Evolutionary conservation across 2,888 invertebrate genomes (phyloP).

Genomic region (Agriopis aurantiaria): DNA sequence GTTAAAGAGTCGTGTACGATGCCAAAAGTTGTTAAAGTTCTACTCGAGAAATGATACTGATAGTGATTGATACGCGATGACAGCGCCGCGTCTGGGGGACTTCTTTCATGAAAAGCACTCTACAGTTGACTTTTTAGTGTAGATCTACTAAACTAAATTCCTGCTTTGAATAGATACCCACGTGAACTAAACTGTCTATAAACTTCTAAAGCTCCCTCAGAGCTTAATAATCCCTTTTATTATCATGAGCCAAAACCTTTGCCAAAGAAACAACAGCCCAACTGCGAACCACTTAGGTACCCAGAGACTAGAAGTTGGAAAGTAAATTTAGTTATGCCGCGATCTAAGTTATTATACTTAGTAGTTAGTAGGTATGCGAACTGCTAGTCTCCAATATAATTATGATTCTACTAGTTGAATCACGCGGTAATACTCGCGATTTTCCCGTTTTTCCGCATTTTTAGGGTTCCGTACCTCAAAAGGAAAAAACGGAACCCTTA

Average conservation of each 20-base stretch:
- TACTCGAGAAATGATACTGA: too few relatives aligned
- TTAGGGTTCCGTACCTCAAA: too few relatives aligned
- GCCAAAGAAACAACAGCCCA: constrained; percentile 12
- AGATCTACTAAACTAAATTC: background rate
- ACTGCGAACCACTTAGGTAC: constrained; percentile 20
- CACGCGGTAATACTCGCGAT: too few relatives aligned
- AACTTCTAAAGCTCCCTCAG: constrained; percentile 4
- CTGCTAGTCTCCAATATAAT: background rate
- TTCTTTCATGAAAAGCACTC: too few relatives aligned
- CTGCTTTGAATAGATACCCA: background rate
- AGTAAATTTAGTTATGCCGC: constrained; percentile 15
- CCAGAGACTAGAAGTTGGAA: constrained; percentile 16
- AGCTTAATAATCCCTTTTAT: constrained; percentile 10
- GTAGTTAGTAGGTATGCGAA: too few relatives aligned
- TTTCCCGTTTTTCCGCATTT: too few relatives aligned
- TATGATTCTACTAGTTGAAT: background rate
- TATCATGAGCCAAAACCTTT: background rate
- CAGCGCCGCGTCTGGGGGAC: too few relatives aligned
- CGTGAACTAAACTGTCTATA: constrained; percentile 4
- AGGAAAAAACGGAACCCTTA: too few relatives aligned
- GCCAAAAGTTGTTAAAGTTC: too few relatives aligned
- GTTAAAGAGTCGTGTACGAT: too few relatives aligned
- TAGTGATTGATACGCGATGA: too few relatives aligned
- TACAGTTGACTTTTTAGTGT: background rate
- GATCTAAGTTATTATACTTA: constrained; percentile 10